Base-by-base conservation (phyloP, 2,113 vertebrate species). In the Rana temporaria region DNA sequence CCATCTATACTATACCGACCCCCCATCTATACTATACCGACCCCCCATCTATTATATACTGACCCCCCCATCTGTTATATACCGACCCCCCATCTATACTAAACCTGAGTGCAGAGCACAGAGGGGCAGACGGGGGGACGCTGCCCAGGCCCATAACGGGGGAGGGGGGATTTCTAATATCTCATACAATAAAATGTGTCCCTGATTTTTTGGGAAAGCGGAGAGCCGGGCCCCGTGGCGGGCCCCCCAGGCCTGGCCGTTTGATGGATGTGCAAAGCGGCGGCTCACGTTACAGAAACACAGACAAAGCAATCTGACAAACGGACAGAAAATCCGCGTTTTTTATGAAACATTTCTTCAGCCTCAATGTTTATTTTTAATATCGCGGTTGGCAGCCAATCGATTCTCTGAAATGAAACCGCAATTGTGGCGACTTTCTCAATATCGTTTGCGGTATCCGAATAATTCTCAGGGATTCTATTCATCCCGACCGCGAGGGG, bases 341-440 rank as follows among this genome's bases (percentile, higher is more conserved):
- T 80, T 69, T 80, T 62, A 80, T 80, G 60, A 80, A 79, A 79
- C 15, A 78, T 78, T 79, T 67, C 62, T 60, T 32, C 34, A 55
- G 22, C 18, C 63, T 70, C 55, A 60, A 26, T 80, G 56, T 80
- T 79, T 80, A 80, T 69, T 80, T 79, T 80, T 80, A 80, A 80
- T 80, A 80, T 48, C 22, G 65, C 19, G 20, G 7, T 26, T 79
- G 66, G 78, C 64, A 60, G 66, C 22, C 9, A 38, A 73, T 64
- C 4, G 77, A 68, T 78, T 63, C 67, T 11, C 52, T 8, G 48
- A 22, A 32, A 69, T 68, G 22, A 60, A 69, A 4, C 38, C 11
- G 73, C 56, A 16, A 12, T 16, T 34, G 15, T 57, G 24, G 3
- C 18, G 19, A 71, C 12, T 20, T 76, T 76, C 73, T 48, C 30